Evolutionary conservation across 1,140 invertebrate species (phyloP).

Genomic region (Cotesia chilonis): DNA sequence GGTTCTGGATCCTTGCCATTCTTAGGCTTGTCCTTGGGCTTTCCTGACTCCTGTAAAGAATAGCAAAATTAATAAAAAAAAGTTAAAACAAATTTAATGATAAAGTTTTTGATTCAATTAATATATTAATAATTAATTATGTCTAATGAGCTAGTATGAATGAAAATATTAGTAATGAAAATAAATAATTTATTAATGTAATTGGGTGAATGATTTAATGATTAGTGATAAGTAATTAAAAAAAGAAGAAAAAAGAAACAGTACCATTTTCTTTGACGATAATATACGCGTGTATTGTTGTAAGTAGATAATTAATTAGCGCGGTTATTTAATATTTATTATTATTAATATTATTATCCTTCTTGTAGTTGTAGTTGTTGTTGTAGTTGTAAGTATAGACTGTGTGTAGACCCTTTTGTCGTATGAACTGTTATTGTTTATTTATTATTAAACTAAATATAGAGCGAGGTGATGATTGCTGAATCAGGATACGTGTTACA

Average conservation of each 20-base stretch:
- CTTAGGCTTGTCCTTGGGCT: slow-evolving; percentile 63
- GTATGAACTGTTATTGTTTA: no score
- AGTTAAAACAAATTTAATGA: not conserved
- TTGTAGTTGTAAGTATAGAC: not conserved
- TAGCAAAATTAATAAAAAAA: slow-evolving; percentile 4
- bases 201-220: not conserved
- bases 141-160: not conserved
- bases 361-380: not conserved
- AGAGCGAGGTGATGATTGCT: no score
- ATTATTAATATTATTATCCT: not conserved
- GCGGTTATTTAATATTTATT: not conserved
- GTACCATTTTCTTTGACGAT: slow-evolving; percentile 18
- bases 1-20: slow-evolving; percentile 64
- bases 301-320: not conserved
- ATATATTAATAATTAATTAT: not conserved
- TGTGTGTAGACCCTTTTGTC: not conserved
- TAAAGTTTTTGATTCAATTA: not conserved
- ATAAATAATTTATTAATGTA: not conserved
- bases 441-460: no score
- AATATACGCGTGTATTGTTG: not conserved
- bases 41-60: slow-evolving; percentile 64
- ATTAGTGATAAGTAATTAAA: not conserved
- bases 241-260: slow-evolving; percentile 12
- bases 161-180: not conserved
- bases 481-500: not conserved